Percentiles rank a stretch among this genome's conserved stretches.
phyloP scores from a whole-genome alignment of 2,888 invertebrate genomes.

The Perdita meconis region DNA sequence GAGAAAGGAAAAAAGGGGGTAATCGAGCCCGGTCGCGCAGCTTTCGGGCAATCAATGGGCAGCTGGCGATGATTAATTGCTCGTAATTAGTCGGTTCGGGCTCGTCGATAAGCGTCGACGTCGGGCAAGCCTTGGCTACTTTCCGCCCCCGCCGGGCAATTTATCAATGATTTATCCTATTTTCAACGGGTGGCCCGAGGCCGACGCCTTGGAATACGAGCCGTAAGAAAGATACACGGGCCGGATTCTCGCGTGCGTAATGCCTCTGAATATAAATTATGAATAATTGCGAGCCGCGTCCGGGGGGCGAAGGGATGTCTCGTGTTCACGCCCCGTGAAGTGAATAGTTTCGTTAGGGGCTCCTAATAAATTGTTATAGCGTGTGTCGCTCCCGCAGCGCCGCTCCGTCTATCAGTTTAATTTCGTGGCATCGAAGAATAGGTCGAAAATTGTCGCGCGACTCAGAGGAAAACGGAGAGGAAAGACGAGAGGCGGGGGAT shows the following conservation, averaged over 20 bases:
- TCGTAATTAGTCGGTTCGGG: conserved; percentile 66
- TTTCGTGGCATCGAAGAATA: conserved; percentile 41
- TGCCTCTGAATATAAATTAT: conserved; percentile 71
- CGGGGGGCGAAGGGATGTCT: background rate
- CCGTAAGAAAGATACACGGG: conserved; percentile 65
- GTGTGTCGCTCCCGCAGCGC: background rate
- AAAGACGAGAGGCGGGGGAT: background rate
- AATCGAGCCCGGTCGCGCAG: background rate
- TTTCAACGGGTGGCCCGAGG: conserved; percentile 30
- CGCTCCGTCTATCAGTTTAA: conserved; percentile 42
- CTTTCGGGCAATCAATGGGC: conserved; percentile 51
- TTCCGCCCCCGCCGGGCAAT: conserved; percentile 39
- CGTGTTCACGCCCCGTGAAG: conserved; percentile 47
- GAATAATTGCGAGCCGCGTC: conserved; percentile 64
- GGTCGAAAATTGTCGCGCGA: conserved; percentile 38
- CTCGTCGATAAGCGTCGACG: conserved; percentile 52
- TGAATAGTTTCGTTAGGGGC: conserved; percentile 68
- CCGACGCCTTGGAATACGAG: conserved; percentile 28
- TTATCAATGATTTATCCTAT: conserved; percentile 68
- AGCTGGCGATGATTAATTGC: conserved; percentile 68
- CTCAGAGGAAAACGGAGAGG: background rate
- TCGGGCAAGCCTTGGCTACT: conserved; percentile 20
- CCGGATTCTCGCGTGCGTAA: conserved; percentile 68
- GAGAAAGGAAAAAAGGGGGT: conserved; percentile 20
- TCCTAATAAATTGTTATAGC: conserved; percentile 43